phyloP scores from a whole-genome alignment of 2,888 invertebrate genomes.

The Tricholauxania praeusta region DNA sequence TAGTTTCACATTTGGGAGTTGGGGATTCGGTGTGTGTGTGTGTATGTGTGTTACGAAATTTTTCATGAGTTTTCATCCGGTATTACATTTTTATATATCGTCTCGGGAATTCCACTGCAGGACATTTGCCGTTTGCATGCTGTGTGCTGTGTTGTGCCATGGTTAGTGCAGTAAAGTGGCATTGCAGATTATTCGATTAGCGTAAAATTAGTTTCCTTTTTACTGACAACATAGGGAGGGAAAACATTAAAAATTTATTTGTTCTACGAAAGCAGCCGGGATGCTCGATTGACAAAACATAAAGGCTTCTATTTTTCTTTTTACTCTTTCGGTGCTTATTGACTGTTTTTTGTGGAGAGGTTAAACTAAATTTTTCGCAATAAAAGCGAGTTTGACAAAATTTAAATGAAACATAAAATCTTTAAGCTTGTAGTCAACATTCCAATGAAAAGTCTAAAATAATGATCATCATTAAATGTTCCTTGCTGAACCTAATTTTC shows the following conservation, averaged over 20 bases:
- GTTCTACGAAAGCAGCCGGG: too few species aligned
- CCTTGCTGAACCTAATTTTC: too few species aligned
- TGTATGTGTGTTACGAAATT: neutral
- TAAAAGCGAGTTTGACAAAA: too few species aligned
- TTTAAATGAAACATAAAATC: too few species aligned
- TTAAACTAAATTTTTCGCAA: too few species aligned
- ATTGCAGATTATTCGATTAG: conserved; percentile 33
- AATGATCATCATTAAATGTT: too few species aligned
- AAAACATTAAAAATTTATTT: conserved; percentile 18
- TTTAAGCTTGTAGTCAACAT: too few species aligned
- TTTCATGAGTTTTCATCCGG: neutral
- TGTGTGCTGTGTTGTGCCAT: neutral
- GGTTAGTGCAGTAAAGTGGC: neutral
- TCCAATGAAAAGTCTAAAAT: too few species aligned
- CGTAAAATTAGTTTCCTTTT: conserved; percentile 24
- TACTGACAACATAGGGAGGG: neutral
- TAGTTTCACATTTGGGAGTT: conserved; percentile 48
- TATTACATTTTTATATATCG: neutral
- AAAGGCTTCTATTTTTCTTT: too few species aligned
- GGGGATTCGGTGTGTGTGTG: conserved; percentile 40
- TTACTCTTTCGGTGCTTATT: too few species aligned
- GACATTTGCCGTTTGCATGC: neutral
- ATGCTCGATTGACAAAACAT: too few species aligned
- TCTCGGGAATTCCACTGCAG: neutral
- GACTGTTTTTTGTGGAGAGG: too few species aligned